phyloP scores from a whole-genome alignment of 1,140 invertebrate species.

The Myzus persicae region DNA sequence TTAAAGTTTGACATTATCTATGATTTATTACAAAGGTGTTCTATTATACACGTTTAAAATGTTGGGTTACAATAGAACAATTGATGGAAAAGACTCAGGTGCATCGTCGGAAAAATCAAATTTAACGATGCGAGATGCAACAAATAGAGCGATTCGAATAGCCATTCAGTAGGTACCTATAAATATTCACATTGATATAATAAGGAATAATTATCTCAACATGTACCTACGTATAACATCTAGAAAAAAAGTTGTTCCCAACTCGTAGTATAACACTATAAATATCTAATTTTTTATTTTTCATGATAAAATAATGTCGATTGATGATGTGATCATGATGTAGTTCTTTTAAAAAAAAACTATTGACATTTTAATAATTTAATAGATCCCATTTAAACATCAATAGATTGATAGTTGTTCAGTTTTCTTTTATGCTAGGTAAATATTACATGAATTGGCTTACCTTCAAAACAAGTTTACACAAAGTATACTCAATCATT shows the following conservation, averaged over 20 bases:
- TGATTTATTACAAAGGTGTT: background rate
- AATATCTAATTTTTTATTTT: background rate
- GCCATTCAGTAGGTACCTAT: background rate
- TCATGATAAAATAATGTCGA: too few species aligned
- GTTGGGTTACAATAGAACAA: background rate
- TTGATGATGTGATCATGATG: too few species aligned
- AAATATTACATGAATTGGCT: background rate
- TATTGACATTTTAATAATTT: background rate
- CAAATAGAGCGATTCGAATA: background rate
- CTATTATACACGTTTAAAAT: background rate
- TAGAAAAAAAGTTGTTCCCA: background rate
- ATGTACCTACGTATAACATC: background rate
- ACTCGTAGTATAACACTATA: background rate
- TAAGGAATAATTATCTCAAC: background rate
- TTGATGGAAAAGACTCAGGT: too few species aligned
- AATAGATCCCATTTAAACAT: background rate
- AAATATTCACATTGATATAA: background rate
- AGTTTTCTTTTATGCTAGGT: background rate
- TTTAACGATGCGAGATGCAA: background rate
- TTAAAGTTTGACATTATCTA: background rate
- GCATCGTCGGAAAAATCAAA: background rate
- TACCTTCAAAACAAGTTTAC: background rate
- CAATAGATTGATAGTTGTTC: background rate
- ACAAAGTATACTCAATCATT: background rate
- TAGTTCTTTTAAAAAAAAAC: background rate